Conservation (phyloP, 2,113 vertebrate species). For the Egretta garzetta region DNA sequence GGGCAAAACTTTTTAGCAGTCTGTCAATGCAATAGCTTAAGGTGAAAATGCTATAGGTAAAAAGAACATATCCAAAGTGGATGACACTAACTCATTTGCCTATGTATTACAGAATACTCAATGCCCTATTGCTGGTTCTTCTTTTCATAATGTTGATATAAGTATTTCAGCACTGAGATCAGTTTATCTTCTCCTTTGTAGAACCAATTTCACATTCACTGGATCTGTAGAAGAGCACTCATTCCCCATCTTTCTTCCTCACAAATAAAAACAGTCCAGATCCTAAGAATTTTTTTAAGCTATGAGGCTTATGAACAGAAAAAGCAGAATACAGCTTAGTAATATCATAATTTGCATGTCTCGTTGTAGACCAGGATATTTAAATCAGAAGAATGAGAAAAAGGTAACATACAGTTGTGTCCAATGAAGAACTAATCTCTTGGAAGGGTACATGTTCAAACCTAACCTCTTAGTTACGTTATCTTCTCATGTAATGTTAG, state of each 20-base stretch:
- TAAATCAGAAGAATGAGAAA: neutral
- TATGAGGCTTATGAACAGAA: neutral
- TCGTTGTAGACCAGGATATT: neutral
- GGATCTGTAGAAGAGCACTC: neutral
- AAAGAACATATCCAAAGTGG: neutral
- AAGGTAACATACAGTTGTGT: neutral
- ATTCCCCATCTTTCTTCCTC: constrained; percentile 11
- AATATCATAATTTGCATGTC: constrained; percentile 22
- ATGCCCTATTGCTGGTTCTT: neutral
- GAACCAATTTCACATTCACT: constrained; percentile 48
- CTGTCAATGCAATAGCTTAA: neutral
- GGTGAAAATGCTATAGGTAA: neutral
- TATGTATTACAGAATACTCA: neutral
- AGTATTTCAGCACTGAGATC: constrained; percentile 47
- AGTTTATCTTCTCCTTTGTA: constrained; percentile 52
- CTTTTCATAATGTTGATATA: constrained; percentile 23
- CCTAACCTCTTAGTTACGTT: constrained; percentile 6
- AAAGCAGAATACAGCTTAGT: constrained; percentile 5
- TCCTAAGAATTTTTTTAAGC: neutral
- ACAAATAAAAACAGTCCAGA: constrained; percentile 32
- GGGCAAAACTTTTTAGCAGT: neutral
- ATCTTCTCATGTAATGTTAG: neutral
- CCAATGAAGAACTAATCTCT: constrained; percentile 7
- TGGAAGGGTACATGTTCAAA: constrained; percentile 7
- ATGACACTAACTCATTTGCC: neutral